phyloP scores from a whole-genome alignment of 2,113 vertebrate genomes.

The Rutilus rutilus region DNA sequence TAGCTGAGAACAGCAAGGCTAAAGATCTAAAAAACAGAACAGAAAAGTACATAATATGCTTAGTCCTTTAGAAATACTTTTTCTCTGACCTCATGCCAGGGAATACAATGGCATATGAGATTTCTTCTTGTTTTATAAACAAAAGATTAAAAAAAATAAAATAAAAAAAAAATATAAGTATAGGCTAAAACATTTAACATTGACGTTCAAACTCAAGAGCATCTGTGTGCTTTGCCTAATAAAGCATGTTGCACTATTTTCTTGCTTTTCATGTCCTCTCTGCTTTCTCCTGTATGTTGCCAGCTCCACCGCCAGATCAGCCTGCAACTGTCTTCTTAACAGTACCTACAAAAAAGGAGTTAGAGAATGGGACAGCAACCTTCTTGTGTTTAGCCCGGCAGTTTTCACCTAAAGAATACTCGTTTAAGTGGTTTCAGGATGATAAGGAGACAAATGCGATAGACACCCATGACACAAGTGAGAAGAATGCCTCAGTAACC shows the following conservation, averaged over 20 bases:
- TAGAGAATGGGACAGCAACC: constrained; percentile 9
- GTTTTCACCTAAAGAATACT: constrained; percentile 62
- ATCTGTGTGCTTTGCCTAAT: neutral
- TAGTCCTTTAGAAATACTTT: neutral
- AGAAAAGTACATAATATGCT: neutral
- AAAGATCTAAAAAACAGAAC: neutral
- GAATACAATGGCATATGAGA: neutral
- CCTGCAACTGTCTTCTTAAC: constrained; percentile 56
- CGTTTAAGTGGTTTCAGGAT: constrained; percentile 67
- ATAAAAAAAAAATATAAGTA: neutral
- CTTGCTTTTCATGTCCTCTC: constrained; percentile 35
- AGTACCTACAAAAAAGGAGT: constrained; percentile 35
- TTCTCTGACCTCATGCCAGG: no score
- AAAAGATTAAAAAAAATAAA: neutral
- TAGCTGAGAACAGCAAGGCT: neutral
- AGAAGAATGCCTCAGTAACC: accelerated
- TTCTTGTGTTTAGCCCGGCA: constrained; percentile 69
- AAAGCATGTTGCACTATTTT: constrained; percentile 19
- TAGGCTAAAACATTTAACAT: no score
- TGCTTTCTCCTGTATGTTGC: constrained; percentile 41
- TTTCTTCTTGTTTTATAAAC: neutral
- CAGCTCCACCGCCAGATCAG: neutral
- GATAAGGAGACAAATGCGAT: accelerated
- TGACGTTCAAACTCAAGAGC: neutral
- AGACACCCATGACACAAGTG: neutral